These are phyloP conservation scores for Torymus texanus DNA, from an alignment of 2,888 invertebrate species.

Conservation along the genomic window DNA sequence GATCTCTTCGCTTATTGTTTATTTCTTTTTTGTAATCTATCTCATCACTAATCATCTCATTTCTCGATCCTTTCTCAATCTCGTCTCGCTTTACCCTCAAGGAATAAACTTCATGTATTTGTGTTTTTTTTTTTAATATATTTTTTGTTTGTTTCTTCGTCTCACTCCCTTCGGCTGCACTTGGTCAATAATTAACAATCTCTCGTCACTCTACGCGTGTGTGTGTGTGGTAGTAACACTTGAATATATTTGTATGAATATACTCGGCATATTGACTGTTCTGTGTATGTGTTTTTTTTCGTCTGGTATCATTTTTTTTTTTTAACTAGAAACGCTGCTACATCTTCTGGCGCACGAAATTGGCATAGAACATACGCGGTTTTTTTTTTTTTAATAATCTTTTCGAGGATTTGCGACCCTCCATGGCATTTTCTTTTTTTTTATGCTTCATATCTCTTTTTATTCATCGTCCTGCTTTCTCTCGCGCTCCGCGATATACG, in stretches of 20 bases:
- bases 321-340: slow-evolving; percentile 50
- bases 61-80: slow-evolving; percentile 5
- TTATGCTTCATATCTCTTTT: background rate
- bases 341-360: slow-evolving; percentile 51
- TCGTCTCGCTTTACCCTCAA: slow-evolving; percentile 6
- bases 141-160: background rate
- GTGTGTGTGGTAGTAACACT: slow-evolving; percentile 44
- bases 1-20: slow-evolving; percentile 29
- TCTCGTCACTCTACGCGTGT: slow-evolving; percentile 3
- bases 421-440: slow-evolving; percentile 24
- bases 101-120: slow-evolving; percentile 44
- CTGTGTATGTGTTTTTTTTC: slow-evolving; percentile 33
- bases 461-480: background rate
- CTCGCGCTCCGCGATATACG: background rate
- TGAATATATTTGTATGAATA: slow-evolving; percentile 53
- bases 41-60: slow-evolving; percentile 32
- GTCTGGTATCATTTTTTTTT: slow-evolving; percentile 35
- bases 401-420: slow-evolving; percentile 8
- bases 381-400: slow-evolving; percentile 12
- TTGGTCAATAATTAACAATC: slow-evolving; percentile 25
- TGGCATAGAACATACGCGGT: slow-evolving; percentile 54
- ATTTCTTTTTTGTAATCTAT: slow-evolving; percentile 38
- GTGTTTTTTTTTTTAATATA: slow-evolving; percentile 39
- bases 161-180: slow-evolving; percentile 19
- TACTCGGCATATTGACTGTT: slow-evolving; percentile 56